These are phyloP conservation scores for Omphaloscelis lunosa DNA, from an alignment of 2,888 invertebrate genomes.

Conservation along the genomic window DNA sequence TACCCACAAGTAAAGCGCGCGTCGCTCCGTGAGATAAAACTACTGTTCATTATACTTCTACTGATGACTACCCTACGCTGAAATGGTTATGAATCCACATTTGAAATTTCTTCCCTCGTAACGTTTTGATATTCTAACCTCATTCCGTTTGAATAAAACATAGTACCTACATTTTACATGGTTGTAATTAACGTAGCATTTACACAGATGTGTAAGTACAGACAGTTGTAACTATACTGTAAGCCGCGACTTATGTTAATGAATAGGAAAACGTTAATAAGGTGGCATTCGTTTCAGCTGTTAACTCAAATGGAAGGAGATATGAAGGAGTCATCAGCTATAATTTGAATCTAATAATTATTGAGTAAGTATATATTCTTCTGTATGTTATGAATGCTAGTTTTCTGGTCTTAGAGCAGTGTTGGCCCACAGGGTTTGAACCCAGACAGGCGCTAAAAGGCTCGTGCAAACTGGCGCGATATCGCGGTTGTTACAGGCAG, in stretches of 20 bases:
- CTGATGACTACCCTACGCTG: no score
- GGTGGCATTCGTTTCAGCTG: neutral
- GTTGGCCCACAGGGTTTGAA: no score
- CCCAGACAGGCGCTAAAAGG: no score
- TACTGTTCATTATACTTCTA: neutral
- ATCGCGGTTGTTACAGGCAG: no score
- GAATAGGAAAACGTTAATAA: neutral
- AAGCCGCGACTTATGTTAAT: neutral
- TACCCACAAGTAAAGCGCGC: neutral
- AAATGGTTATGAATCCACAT: neutral
- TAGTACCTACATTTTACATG: neutral
- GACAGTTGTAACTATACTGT: conserved; percentile 4
- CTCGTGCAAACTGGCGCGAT: no score
- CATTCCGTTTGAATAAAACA: conserved; percentile 3
- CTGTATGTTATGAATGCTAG: neutral
- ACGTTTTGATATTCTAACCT: neutral
- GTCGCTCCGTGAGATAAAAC: neutral
- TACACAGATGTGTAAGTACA: conserved; percentile 41
- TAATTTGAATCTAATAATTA: neutral
- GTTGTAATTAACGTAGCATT: conserved; percentile 14
- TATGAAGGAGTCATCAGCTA: neutral
- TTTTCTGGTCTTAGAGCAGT: neutral
- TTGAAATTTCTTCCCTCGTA: neutral
- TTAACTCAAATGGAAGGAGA: neutral
- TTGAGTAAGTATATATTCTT: neutral